Evolutionary conservation across 2,888 invertebrate species (phyloP).

Genomic region (Tachina fera): DNA sequence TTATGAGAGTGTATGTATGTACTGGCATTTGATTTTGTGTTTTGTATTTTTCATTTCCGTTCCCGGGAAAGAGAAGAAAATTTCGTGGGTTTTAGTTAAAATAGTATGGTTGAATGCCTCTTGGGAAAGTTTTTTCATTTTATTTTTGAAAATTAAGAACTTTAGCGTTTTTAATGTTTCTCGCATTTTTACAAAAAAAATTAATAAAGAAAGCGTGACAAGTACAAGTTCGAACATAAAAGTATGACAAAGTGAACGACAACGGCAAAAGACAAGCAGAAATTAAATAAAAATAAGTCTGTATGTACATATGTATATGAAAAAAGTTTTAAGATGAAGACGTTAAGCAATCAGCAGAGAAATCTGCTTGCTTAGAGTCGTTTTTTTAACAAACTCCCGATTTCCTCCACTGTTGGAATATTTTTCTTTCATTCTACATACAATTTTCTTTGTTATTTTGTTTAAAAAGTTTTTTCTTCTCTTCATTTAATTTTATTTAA

Average conservation of each 20-base stretch:
- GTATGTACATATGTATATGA: neutral
- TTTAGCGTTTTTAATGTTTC: constrained; percentile 41
- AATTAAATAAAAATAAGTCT: constrained; percentile 1
- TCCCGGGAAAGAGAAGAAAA: constrained; percentile 41
- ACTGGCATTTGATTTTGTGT: neutral
- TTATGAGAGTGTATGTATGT: neutral
- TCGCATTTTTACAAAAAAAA: constrained; percentile 24
- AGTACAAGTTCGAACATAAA: constrained; percentile 22
- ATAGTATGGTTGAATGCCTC: constrained; percentile 67
- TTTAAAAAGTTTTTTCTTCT: neutral
- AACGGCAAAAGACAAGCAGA: constrained; percentile 17
- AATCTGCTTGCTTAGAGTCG: constrained; percentile 65
- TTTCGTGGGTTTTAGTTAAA: constrained; percentile 64
- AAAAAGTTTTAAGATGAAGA: constrained; percentile 47
- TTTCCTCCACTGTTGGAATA: constrained; percentile 38
- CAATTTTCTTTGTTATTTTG: neutral
- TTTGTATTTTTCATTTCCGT: constrained; percentile 33
- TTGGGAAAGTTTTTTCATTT: constrained; percentile 53
- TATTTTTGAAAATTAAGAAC: constrained; percentile 61
- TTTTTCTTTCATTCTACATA: neutral
- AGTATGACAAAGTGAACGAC: constrained; percentile 45
- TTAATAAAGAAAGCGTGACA: neutral
- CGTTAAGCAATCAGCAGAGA: constrained; percentile 63
- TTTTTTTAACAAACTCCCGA: constrained; percentile 52
- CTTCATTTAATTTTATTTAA: constrained; percentile 56